Evolutionary conservation across 2,113 vertebrate species (phyloP).

Genomic region (zebrafish (Danio rerio)): GRCz12tu NC_133179.1:2837001-2837500

Average conservation of each 20-base stretch:
- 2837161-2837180: conserved; percentile 95
- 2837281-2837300: too few relatives aligned
- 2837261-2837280: too few relatives aligned
- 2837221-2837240: background rate
- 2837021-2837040: background rate
- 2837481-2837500: too few relatives aligned
- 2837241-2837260: background rate
- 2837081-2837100: conserved; percentile 98
- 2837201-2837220: background rate
- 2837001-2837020: background rate
- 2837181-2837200: conserved; percentile 88
- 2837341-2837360: too few relatives aligned
- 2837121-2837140: conserved; percentile 96
- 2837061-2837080: conserved; percentile 97
- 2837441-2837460: too few relatives aligned
- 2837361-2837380: too few relatives aligned
- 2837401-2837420: too few relatives aligned
- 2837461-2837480: too few relatives aligned
- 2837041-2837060: background rate
- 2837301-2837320: too few relatives aligned
- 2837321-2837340: too few relatives aligned
- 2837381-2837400: too few relatives aligned
- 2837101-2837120: conserved; percentile 99
- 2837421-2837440: too few relatives aligned
- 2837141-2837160: conserved; percentile 96